Evolutionary conservation across 2,797 vertebrate species (phyloP), one percentile per base, ranked within the genome.

Genomic region (Meriones psammophilus): DNA sequence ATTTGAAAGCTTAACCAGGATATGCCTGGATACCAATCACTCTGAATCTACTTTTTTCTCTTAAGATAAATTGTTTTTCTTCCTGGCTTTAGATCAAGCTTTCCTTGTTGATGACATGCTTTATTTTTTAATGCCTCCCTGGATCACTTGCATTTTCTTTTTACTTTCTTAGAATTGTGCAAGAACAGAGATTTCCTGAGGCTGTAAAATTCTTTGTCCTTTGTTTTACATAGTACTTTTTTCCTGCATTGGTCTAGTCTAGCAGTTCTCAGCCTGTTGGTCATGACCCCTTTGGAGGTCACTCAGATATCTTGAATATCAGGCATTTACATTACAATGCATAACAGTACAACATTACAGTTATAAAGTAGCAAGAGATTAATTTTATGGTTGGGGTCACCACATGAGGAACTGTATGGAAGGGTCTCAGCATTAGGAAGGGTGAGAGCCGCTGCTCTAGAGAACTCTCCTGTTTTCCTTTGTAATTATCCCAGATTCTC

Each of bases 1-100:
- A 79, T 69, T 85, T 42, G 69, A 96, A 96, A 95, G 42, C 39
- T 85, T 94, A 85, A 13, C 14, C 83, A 93, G 79, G n/a, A 69
- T 91, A 42, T 60, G 66, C 78, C 58, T 39, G 58, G 18, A 12
- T 89, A 50, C 39, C 92, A 79, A 56, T 95, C 83, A 83, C 42
- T 79, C 18, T 66, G 42, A 60, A 86, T 94, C 62, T 26, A 54
- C 28, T 88, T 62, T 95, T 93, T 94, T 79, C 71, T 83, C 78
- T 46, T 86, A 83, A 94, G 95, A 93, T 74, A 95, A 71, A 81
- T 60, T 86, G 33, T 4, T 24, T 84, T 73, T 85, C 68, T 62
- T 78, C 81, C 5, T 74, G 89, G 68, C 46, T 88, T 86, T 46
- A 79, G 22, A 87, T 80, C 69, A 69, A 76, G 30, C 92, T 88